phyloP scores from a whole-genome alignment of 2,888 invertebrate genomes.

The Nomada flava region DNA sequence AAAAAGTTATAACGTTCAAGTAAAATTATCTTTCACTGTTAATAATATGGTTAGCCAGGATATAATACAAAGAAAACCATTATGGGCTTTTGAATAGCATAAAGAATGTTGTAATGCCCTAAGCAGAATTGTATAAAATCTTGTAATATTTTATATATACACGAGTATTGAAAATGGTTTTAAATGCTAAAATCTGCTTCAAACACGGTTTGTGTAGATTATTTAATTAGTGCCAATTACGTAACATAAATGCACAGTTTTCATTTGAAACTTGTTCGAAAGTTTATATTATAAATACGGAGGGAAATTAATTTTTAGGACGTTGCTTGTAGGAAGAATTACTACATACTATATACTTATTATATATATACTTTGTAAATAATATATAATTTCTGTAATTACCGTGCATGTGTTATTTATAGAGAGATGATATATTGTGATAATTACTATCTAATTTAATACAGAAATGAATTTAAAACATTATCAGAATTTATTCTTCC shows the following conservation, averaged over 20 bases:
- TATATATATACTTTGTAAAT: neutral
- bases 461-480: neutral
- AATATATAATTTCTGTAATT: neutral
- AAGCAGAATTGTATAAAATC: neutral
- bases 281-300: neutral
- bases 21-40: conserved; percentile 3
- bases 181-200: neutral
- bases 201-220: neutral
- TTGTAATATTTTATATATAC: neutral
- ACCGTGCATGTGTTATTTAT: neutral
- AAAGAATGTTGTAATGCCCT: neutral
- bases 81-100: neutral
- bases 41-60: conserved; percentile 7
- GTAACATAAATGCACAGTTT: neutral
- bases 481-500: neutral
- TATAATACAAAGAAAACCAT: neutral
- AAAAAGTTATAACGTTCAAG: conserved; percentile 41
- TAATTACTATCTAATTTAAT: conserved; percentile 1
- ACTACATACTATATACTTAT: no score
- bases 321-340: neutral
- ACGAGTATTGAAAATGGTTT: neutral
- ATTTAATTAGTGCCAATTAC: neutral
- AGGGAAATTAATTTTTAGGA: neutral
- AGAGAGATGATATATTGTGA: neutral
- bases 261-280: neutral